Evolutionary conservation across 2,888 invertebrate species (phyloP), one percentile per base, ranked within the genome.

Genomic region (Loripinus fragilis): DNA sequence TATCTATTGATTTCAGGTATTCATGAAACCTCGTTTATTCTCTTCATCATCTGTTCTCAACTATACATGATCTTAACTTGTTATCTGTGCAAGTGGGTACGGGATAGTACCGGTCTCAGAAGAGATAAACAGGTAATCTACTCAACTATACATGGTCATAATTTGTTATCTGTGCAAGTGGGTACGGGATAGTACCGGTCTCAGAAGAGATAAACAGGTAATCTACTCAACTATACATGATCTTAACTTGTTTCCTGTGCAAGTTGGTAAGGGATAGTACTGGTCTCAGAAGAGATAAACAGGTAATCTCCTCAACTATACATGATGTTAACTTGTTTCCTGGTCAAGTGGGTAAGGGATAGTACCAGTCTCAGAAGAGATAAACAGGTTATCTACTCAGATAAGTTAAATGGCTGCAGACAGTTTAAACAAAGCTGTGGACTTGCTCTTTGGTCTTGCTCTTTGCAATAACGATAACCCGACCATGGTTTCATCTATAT

Each of bases 81-180:
- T 45, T 8, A 8, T 38, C 38, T 38, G 12, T 5, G 38, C 7
- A 38, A 38, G 5, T 5, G 7, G 12, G 38, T 38, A 38, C 38
- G 5, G 12, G 7, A 38, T 38, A 38, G 38, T 12, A 60, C 60
- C 30, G 60, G 60, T 3, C 60, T 60, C 17, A 30, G 60, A 15
- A 60, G 33, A 33, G 60, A 60, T 17, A 30, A 30, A 17, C 60
- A 33, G 60, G 60, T 60, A 33, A 33, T 2, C 25, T 5, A 12
- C 5, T 38, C 12, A 8, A 38, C 45, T n/a, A n/a, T 97, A 98
- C 93, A 98, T 98, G 98, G 91, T 97, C 33, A 93, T 97, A 15
- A 45, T 20, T 15, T 45, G 45, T 45, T 8, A 8, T 38, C 38
- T 38, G 12, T 5, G 38, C 7, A 38, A 38, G 5, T 5, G 7